phyloP scores from a whole-genome alignment of 2,888 invertebrate species.

The Orchesellides sinensis region DNA sequence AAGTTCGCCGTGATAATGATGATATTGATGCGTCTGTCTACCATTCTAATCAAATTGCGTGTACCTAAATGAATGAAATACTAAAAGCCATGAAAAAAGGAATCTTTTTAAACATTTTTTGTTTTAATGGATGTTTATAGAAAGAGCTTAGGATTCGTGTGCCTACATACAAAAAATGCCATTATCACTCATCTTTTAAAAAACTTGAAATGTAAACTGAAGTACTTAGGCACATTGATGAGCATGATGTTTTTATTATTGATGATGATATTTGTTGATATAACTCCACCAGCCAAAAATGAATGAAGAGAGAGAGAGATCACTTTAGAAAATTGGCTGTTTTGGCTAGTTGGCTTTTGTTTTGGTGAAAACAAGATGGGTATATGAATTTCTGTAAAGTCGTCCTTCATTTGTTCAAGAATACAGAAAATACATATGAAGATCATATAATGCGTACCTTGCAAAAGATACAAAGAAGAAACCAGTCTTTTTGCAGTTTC shows the following conservation, averaged over 20 bases:
- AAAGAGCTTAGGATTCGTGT: no score
- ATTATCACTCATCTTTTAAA: no score
- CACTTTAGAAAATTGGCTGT: slow-evolving; percentile 62
- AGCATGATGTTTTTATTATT: neutral
- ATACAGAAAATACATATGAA: no score
- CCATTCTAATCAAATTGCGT: neutral
- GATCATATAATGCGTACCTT: no score
- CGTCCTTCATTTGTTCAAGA: no score
- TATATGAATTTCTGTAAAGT: no score
- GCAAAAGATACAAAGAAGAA: slow-evolving; percentile 20
- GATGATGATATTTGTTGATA: slow-evolving; percentile 5
- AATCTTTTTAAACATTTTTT: no score
- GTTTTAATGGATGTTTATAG: no score
- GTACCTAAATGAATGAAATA: neutral
- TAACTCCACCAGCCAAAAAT: neutral
- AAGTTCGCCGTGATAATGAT: neutral
- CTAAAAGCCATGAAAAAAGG: neutral
- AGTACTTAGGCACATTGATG: no score
- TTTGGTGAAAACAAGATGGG: slow-evolving; percentile 58
- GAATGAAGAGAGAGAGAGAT: slow-evolving; percentile 54
- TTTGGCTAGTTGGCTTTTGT: slow-evolving; percentile 53
- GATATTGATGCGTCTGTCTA: no score
- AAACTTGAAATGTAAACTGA: no score
- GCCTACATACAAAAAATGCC: no score
- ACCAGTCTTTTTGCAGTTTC: slow-evolving; percentile 57